Evolutionary conservation across 1,140 invertebrate genomes (phyloP), one percentile per base, ranked within the genome.

Genomic region (Nomia melanderi): DNA sequence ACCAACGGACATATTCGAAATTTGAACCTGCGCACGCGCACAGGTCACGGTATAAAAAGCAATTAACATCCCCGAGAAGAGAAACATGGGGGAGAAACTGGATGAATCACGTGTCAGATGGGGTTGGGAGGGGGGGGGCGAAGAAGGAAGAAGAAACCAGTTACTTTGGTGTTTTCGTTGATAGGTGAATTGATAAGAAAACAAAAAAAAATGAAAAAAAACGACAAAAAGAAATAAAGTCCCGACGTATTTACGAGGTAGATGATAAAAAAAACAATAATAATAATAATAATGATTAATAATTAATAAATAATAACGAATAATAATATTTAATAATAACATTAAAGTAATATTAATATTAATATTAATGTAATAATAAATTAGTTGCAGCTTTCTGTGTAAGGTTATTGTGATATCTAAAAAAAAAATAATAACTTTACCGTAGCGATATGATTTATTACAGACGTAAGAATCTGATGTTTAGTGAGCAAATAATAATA

Each of bases 371-470:
- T 83, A 83, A 82, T 82, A 78, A 86, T 84, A 79, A 86, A 81
- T 82, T 87, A 87, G 85, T 71, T 87, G 83, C 88, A 90, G 89
- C 89, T 90, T 90, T 90, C 80, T 88, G 89, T 90, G 88, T 90
- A 88, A 90, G 87, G 86, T 90, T 90, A 90, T 90, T 90, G 89
- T 90, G 89, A 90, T 90, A 90, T 88, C 86, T 91, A 90, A 88
- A 77, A 84, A 89, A 87, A 81, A 76, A 85, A 85, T 85, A 78
- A 85, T 84, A 90, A 88, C 86, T 88, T 88, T 86, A 84, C 84
- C 80, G 81, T 85, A 86, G 83, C 81, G 82, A 85, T 78, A 80
- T 83, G 50, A 86, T 54, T 85, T 83, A 76, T 66, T 83, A 79
- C 82, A 79, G 82, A 83, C 47, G 64, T 81, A 84, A 85, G 78